phyloP scores from a whole-genome alignment of 2,888 invertebrate genomes.

The Germaria angustata region DNA sequence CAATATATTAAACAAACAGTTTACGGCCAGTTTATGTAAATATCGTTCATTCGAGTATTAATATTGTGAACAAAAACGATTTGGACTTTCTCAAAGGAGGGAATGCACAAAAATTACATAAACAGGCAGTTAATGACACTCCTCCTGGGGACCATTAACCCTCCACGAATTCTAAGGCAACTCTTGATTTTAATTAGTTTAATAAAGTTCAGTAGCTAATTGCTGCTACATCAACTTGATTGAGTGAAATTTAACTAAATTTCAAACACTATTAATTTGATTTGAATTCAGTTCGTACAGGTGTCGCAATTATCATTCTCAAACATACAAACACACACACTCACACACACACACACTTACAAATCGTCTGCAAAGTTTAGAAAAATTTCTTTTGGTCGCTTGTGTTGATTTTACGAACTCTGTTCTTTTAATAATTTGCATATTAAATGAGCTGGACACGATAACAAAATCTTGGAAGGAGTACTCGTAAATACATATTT shows the following conservation, averaged over 20 bases:
- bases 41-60: too few relatives aligned
- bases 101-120: too few relatives aligned
- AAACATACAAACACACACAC: conserved; percentile 8
- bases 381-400: background rate
- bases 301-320: conserved; percentile 31
- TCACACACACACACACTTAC: background rate
- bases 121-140: too few relatives aligned
- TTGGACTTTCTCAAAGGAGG: too few relatives aligned
- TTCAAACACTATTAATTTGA: conserved; percentile 34
- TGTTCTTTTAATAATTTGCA: conserved; percentile 62
- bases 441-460: conserved; percentile 67
- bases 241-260: conserved; percentile 35
- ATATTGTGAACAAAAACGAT: too few relatives aligned
- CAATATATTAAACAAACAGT: background rate
- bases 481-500: background rate
- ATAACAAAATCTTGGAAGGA: conserved; percentile 20
- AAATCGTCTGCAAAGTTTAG: background rate
- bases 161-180: background rate
- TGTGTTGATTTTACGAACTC: conserved; percentile 39
- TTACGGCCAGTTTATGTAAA: too few relatives aligned
- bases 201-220: conserved; percentile 37
- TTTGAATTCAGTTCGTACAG: conserved; percentile 34
- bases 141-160: background rate
- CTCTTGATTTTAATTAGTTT: background rate
- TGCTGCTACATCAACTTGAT: conserved; percentile 36